Base-by-base conservation (phyloP, 2,888 invertebrate genomes). In the Ceraclea dissimilis region DNA sequence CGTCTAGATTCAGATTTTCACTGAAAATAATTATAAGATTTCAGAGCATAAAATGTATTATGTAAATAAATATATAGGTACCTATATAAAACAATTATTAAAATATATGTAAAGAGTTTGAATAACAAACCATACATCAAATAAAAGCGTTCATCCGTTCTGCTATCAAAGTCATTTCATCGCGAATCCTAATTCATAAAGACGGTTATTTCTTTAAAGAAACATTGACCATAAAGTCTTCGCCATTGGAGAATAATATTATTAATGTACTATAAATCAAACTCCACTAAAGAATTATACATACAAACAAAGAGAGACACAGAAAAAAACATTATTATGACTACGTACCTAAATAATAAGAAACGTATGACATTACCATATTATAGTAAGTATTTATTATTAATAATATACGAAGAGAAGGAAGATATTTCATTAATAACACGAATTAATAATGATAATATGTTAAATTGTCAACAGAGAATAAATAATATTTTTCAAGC, bases 181-280 rank as follows among this genome's bases (percentile, higher is more conserved):
- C 52, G 20, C 52, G 17, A n/a, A 16, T n/a, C 46, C 47, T 11
- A 19, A 31, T 39, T 47, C 46, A 52, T 47, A 44, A 21, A 44
- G 46, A 39, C 44, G 44, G 31, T 52, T 52, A 46, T 52, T 52
- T 52, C 34, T 47, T 52, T n/a, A n/a, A n/a, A n/a, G n/a, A 52
- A 52, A 52, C 47, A 52, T 39, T 20, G 47, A 26, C 52, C 47
- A 52, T 52, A 52, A 52, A 52, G 46, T 52, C 52, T 47, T 26
- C 46, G 31, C 44, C 48, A 53, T 53, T 33, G 19, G 16, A 39
- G 39, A 39, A 39, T 16, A 39, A 39, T 8, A 31, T 31, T 31
- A 11, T 31, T 11, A 39, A 16, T 16, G 39, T 39, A 39, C 13
- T 39, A 16, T 13, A 39, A 13, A 39, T 39, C 39, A 13, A 39